Evolutionary conservation across 2,797 vertebrate genomes (phyloP), one percentile per base, ranked within the genome.

Genomic region (Clamator glandarius): DNA sequence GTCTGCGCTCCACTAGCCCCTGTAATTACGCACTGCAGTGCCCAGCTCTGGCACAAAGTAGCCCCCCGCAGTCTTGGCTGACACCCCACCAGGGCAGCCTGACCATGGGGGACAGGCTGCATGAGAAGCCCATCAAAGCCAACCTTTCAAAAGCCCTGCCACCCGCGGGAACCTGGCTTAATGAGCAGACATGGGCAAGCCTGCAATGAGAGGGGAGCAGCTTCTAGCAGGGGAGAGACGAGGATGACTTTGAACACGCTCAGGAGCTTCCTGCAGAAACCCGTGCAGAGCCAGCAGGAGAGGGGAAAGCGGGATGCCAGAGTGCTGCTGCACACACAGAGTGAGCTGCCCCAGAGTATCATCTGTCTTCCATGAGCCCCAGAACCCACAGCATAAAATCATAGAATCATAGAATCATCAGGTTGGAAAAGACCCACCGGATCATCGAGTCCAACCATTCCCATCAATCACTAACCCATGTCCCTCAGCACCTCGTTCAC

Each of bases 101-200:
- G 41, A 41, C 39, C 0, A 1, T 21, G 6, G 48, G 66, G 66
- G n/a, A 84, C 29, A 28, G 46, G 19, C 23, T 25, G n/a, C n/a
- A 8, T 14, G 24, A 69, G 46, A 50, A 29, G 8, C 16, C 72
- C 88, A 89, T 95, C 80, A 95, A 96, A 95, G 82, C 19, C 59
- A 73, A 28, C 26, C n/a, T 52, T 64, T 82, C 63, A 62, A 91
- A 94, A 94, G 84, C 93, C 55, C 39, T 82, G 33, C 36, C 35
- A 36, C 50, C 55, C 80, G 63, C 4, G 3, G 91, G 76, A 90
- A 51, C 50, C 46, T 0, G 0, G 55, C 50, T 80, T 80, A 93
- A 88, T 1, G 16, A 96, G 82, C 84, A 81, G 42, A 57, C 13
- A 31, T 0, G 2, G 64, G 67, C 42, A 81, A 87, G 87, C 33